A percentile compares a stretch with the other conserved stretches of the same genome.
These are phyloP conservation scores for Camponotus fellah DNA, from an alignment of 2,888 invertebrate genomes.

Conservation along the genomic window DNA sequence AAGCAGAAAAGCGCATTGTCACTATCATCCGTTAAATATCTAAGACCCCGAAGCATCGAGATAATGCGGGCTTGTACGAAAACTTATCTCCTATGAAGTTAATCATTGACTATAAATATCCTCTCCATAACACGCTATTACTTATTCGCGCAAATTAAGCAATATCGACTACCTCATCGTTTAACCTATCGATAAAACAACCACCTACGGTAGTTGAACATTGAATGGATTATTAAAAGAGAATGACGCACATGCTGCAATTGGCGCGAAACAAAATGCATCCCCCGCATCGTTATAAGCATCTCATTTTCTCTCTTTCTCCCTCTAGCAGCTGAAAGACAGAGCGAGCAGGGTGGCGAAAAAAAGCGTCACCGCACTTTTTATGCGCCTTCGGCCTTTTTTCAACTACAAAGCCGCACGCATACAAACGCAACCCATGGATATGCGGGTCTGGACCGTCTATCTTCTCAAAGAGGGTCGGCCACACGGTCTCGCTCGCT, in stretches of 20 bases:
- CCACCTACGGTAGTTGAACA: background rate
- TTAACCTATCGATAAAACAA: conserved; percentile 27
- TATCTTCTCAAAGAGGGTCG: conserved; percentile 60
- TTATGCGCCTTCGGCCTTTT: conserved; percentile 59
- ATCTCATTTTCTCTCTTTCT: conserved; percentile 19
- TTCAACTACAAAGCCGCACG: conserved; percentile 59
- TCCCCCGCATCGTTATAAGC: conserved; percentile 11
- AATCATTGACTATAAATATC: background rate
- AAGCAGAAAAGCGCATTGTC: conserved; percentile 66
- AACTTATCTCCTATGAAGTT: background rate
- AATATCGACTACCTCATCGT: background rate
- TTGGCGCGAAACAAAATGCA: conserved; percentile 46
- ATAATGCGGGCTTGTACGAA: background rate
- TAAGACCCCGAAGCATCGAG: background rate
- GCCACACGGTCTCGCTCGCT: conserved; percentile 27
- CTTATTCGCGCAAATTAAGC: background rate
- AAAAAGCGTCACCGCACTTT: conserved; percentile 58
- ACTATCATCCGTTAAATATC: conserved; percentile 40
- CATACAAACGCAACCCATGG: conserved; percentile 37
- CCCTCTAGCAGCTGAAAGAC: background rate
- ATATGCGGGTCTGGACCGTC: conserved; percentile 30
- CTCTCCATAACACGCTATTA: background rate
- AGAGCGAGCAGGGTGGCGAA: conserved; percentile 22
- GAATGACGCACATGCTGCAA: conserved; percentile 36
- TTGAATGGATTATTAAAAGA: conserved; percentile 34